Base-by-base conservation (phyloP, 2,888 invertebrate species). In the Lasioglossum vierecki region DNA sequence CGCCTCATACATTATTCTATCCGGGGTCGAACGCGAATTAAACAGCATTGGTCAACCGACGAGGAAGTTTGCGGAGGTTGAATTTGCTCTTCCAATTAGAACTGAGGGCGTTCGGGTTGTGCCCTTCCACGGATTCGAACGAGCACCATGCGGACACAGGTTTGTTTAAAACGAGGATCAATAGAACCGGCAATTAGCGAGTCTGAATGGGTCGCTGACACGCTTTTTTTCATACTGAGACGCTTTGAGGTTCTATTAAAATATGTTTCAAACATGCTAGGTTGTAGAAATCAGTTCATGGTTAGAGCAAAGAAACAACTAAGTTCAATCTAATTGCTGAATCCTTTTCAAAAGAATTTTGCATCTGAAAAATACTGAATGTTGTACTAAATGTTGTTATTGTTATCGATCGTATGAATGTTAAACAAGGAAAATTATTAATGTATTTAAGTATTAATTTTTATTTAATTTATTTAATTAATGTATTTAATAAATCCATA, bases 71-170 rank as follows among this genome's bases (percentile, higher is more conserved):
- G 84, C 63, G 30, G 76, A 77, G 49, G 66, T 73, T 22, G 71
- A 78, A 78, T 85, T 83, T 83, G 86, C 83, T 79, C 46, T 72
- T 49, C 60, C 79, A 63, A 86, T 86, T 87, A 86, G 78, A 30
- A 66, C 66, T 46, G 39, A 30, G 41, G 15, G 41, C 44, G 18
- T n/a, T 35, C 18, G 44, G 30, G 35, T 70, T 73, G 26, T 73
- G 26, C 35, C 44, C 71, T 44, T 41, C 79, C n/a, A 3, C 22
- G 30, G 41, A 53, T 22, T 35, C 68, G 49, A 41, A 39, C 9
- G 30, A 22, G 63, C 13, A 30, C 0, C 39, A 4, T 1, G 44
- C 35, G 18, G 41, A 70, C 53, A 44, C n/a, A 13, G n/a, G 44
- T 76, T 63, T 63, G 75, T 41, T 18, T 44, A 41, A 30, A 44